Conservation (phyloP, 2,797 vertebrate species). For the Dicrostonyx torquatus region DNA sequence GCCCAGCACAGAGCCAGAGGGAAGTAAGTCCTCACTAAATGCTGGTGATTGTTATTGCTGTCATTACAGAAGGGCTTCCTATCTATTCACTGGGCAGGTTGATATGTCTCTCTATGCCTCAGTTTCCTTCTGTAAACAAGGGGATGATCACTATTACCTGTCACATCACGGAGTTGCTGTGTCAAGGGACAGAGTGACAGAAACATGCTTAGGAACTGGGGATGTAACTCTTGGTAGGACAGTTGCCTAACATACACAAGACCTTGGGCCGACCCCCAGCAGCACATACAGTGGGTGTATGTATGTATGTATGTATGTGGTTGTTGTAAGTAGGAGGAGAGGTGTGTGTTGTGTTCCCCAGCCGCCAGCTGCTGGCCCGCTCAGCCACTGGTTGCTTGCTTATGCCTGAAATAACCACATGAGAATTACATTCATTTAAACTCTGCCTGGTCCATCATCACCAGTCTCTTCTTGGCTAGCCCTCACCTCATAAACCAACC, state of each 20-base stretch:
- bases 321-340: too few species aligned
- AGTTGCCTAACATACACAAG: neutral
- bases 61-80: neutral
- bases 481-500: too few species aligned
- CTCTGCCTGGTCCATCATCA: too few species aligned
- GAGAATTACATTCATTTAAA: too few species aligned
- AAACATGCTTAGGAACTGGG: neutral
- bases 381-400: too few species aligned
- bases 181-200: neutral
- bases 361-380: too few species aligned
- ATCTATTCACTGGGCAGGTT: neutral
- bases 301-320: too few species aligned
- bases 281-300: too few species aligned
- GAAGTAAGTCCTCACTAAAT: neutral
- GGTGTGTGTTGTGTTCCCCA: too few species aligned
- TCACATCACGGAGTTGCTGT: neutral
- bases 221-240: neutral
- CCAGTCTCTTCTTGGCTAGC: too few species aligned
- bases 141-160: neutral
- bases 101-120: neutral
- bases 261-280: neutral
- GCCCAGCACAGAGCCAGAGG: neutral
- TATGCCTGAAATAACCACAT: too few species aligned
- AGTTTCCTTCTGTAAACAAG: neutral
- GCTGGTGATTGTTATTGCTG: neutral